Conservation (phyloP, 2,797 vertebrate genomes). For the Antrozous pallidus region DNA sequence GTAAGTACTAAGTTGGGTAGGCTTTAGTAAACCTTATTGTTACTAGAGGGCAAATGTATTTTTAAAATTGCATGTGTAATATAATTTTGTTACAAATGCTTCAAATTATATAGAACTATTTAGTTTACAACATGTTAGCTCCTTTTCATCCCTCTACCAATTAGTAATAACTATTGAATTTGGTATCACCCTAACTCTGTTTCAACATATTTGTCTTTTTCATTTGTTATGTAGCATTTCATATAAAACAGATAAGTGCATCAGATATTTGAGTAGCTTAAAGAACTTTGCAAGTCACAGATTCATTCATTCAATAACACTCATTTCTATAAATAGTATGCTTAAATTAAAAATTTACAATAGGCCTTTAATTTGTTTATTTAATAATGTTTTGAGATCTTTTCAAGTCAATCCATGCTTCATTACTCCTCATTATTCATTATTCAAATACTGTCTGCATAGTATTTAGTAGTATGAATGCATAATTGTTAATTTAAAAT, state of each 20-base stretch:
- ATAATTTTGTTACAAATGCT: not conserved
- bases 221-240: not conserved
- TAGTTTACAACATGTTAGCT: not conserved
- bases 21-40: not conserved
- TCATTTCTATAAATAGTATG: not conserved
- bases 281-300: not conserved
- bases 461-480: not conserved
- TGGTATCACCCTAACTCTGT: not conserved
- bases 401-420: not conserved
- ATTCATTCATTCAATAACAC: slow-evolving; percentile 23
- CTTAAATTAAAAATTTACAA: slow-evolving; percentile 18
- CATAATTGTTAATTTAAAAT: slow-evolving; percentile 33
- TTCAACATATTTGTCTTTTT: not conserved
- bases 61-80: not conserved
- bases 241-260: not conserved
- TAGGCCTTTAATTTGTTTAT: not conserved
- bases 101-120: not conserved
- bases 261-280: not conserved
- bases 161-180: not conserved
- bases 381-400: not conserved
- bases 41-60: not conserved
- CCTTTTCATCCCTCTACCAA: not conserved
- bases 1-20: not conserved
- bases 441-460: not conserved
- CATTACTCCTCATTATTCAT: not conserved